phyloP scores from a whole-genome alignment of 2,797 vertebrate species.

The Pseudochirops corinnae region DNA sequence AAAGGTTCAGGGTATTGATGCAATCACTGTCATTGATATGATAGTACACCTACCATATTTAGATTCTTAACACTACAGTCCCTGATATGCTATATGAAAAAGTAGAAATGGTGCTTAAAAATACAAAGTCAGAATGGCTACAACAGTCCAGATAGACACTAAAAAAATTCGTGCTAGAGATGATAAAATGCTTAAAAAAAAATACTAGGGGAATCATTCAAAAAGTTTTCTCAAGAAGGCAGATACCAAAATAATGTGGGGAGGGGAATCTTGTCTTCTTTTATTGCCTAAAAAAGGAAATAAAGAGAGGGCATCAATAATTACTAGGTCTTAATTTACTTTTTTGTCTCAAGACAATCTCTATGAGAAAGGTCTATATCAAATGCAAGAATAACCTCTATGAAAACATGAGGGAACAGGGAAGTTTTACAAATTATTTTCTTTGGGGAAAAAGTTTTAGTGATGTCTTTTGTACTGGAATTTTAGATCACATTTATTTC shows the following conservation, averaged over 20 bases:
- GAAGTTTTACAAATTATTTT: no score
- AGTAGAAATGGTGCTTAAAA: no score
- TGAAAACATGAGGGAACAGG: no score
- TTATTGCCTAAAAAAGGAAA: not conserved
- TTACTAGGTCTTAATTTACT: not conserved
- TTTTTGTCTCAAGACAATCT: not conserved
- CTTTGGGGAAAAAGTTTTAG: no score
- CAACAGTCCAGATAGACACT: not conserved
- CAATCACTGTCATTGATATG: not conserved
- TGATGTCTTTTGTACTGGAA: no score
- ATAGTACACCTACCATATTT: not conserved
- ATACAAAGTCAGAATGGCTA: not conserved
- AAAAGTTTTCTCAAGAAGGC: not conserved
- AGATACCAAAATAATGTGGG: not conserved
- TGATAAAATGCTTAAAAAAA: not conserved
- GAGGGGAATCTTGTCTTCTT: not conserved
- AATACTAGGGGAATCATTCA: not conserved
- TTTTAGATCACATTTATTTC: no score
- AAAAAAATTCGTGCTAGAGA: not conserved
- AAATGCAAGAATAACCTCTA: no score
- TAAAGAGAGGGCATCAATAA: not conserved
- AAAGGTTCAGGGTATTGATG: not conserved
- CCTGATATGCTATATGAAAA: not conserved
- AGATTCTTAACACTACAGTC: not conserved
- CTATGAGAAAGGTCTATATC: no score